Percentiles rank a stretch among this genome's conserved stretches.
Evolutionary conservation across 2,888 invertebrate species (phyloP).

Genomic region (Amiota communis): DNA sequence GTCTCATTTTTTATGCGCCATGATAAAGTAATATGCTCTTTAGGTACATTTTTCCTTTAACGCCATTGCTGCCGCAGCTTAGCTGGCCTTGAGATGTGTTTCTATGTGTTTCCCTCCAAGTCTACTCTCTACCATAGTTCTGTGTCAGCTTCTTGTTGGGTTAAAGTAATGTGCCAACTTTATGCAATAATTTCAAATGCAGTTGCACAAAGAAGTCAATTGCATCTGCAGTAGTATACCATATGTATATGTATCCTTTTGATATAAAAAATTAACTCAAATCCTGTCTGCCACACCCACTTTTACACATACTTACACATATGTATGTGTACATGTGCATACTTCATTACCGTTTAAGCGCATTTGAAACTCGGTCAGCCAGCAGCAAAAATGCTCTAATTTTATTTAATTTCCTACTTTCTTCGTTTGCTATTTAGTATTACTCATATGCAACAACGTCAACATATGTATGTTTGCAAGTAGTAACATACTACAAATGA

Average conservation of each 20-base stretch:
- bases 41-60: constrained; percentile 52
- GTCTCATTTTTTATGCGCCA: constrained; percentile 65
- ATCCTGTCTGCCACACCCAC: constrained; percentile 44
- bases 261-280: background rate
- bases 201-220: constrained; percentile 9
- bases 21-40: constrained; percentile 66
- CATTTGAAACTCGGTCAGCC: constrained; percentile 12
- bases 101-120: background rate
- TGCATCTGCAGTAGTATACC: background rate
- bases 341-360: constrained; percentile 10
- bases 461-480: too few relatives aligned
- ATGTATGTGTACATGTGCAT: background rate
- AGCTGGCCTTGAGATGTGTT: background rate
- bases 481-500: background rate
- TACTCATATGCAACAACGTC: constrained; percentile 32
- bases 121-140: background rate
- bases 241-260: constrained; percentile 14
- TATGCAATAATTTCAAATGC: constrained; percentile 55
- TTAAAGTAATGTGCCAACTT: constrained; percentile 61
- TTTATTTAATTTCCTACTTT: constrained; percentile 14
- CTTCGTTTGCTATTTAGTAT: constrained; percentile 14
- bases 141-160: too few relatives aligned
- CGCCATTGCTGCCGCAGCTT: background rate
- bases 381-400: constrained; percentile 13
- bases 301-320: constrained; percentile 22